Evolutionary conservation across 2,888 invertebrate genomes (phyloP), one percentile per base, ranked within the genome.

Genomic region (Pristionchus exspectatus): DNA sequence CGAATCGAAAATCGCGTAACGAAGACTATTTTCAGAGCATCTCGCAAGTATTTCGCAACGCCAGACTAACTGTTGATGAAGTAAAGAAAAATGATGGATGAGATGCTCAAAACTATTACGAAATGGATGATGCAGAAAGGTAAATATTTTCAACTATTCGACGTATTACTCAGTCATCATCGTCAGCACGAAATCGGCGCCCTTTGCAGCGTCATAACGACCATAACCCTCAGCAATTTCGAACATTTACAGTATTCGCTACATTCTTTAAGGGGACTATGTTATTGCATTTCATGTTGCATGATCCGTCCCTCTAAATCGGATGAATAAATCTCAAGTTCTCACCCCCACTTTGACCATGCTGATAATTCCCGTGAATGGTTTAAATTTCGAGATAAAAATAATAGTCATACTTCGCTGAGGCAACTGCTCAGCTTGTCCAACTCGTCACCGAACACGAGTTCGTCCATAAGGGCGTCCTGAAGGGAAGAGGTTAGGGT

Each of bases 371-470:
- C 24, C n/a, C n/a, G 69, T 10, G 33, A 72, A 72, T 33, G 2
- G 2, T 7, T 50, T 72, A 33, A 72, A 30, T 33, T 30, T 12
- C 12, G 21, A 69, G 27, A 69, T 69, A 18, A 30, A 30, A n/a
- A 27, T 38, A 69, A 10, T 50, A 24, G 5, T 5, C 92, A 30
- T 33, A 94, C 94, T 92, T 94, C 94, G 59, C 94, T 94, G 77
- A 94, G 91, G 66, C 94, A 94, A 72, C 90, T 92, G 91, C 94
- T 94, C 90, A 94, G 91, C 72, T 94, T 94, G 92, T 94, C 94
- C 90, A 94, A 90, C 54, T 94, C 94, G 44, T 94, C 94, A 9
- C 84, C 84, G 59, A 85, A 63, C 33, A 85, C 59, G 87, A 69
- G 66, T 10, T 87, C 87, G 7, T 87, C 87, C 27, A 87, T 66